Base-by-base conservation (phyloP, 2,888 invertebrate species). In the Pemphredon lugubris region DNA sequence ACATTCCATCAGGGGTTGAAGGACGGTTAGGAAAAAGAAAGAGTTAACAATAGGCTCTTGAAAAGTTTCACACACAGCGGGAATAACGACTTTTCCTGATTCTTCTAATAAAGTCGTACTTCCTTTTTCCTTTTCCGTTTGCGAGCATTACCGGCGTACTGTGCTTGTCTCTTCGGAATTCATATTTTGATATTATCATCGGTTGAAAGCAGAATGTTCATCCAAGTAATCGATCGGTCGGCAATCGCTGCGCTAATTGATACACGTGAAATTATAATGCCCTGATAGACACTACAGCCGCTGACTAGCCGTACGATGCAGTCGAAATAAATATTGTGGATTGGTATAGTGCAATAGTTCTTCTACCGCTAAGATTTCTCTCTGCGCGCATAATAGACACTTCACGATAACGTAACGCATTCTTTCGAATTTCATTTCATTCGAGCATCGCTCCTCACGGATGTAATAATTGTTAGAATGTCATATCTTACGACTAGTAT, bases 1-100 rank as follows among this genome's bases (percentile, higher is more conserved):
- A 84, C 84, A 85, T 85, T 85, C 84, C 84, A 72, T 68, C 63
- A 42, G 57, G 53, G 34, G 32, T 42, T 47, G 39, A 37, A 11
- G 34, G 40, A 37, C 48, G 44, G 48, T 42, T 26, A 14, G 30
- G 32, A 42, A 14, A 58, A 58, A 45, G 34, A 37, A 42, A 39
- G 13, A 30, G 32, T 48, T 47, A 48, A 65, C 23, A 63, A 58
- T 40, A 23, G 50, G 34, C 39, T 45, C 42, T 55, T 48, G 21
- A 54, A 61, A 47, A 42, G 54, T 55, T 70, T 50, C 42, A 53
- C 32, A 48, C n/a, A n/a, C n/a, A n/a, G n/a, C 21, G 6, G 51
- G 51, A 65, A 55, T 47, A 18, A 68, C 47, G 51, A 55, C 45
- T 57, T 63, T 48, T 57, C 50, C 23, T 40, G 30, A 32, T 7